Evolutionary conservation across 2,888 invertebrate genomes (phyloP).

Genomic region (Leptodirus hochenwartii): DNA sequence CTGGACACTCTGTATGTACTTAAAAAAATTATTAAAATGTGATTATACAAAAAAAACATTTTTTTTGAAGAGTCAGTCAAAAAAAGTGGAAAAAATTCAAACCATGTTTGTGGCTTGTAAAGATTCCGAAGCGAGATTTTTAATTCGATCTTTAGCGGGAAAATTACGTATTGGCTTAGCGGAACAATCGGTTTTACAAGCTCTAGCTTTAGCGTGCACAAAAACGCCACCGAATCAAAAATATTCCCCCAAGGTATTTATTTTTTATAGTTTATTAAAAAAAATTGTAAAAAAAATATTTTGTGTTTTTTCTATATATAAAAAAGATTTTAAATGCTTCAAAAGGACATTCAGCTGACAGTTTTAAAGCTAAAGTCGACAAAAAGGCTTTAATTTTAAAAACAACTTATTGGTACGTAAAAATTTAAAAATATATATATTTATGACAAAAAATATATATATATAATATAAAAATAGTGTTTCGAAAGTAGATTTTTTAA

Average conservation of each 20-base stretch:
- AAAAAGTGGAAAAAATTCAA: constrained; percentile 86
- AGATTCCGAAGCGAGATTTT: constrained; percentile 69
- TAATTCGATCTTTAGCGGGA: constrained; percentile 80
- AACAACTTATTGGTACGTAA: constrained; percentile 70
- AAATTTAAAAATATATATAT: too few relatives aligned
- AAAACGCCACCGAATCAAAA: constrained; percentile 55
- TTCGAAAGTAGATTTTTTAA: too few relatives aligned
- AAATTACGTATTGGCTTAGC: constrained; percentile 93
- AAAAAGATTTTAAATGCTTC: constrained; percentile 44
- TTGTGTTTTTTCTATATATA: too few relatives aligned
- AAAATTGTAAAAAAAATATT: too few relatives aligned
- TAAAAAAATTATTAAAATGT: constrained; percentile 2
- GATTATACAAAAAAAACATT: constrained; percentile 3
- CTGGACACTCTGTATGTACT: constrained; percentile 48
- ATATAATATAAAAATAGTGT: too few relatives aligned
- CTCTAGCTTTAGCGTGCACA: constrained; percentile 73
- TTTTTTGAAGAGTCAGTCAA: constrained; percentile 42
- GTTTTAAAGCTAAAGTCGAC: constrained; percentile 58
- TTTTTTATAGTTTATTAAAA: too few relatives aligned
- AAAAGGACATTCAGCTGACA: constrained; percentile 41
- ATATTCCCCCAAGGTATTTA: constrained; percentile 40
- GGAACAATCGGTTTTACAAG: constrained; percentile 86
- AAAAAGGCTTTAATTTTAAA: constrained; percentile 61
- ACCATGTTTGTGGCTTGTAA: constrained; percentile 83
- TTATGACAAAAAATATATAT: too few relatives aligned